phyloP scores from a whole-genome alignment of 2,113 vertebrate genomes.

The Gopherus evgoodei region DNA sequence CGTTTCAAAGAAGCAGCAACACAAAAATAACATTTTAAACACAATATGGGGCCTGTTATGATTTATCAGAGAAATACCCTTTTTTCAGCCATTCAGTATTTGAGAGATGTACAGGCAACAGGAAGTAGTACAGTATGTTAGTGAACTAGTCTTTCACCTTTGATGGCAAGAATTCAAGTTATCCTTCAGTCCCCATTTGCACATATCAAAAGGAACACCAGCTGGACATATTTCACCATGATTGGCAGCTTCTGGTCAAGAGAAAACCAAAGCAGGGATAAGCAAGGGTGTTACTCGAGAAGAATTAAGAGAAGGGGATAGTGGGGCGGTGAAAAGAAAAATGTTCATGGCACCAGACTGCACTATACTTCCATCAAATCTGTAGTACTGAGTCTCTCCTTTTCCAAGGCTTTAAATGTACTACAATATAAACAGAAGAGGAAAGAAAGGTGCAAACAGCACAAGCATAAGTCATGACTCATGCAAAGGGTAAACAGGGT shows the following conservation, averaged over 20 bases:
- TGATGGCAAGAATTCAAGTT: slow-evolving; percentile 11
- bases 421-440: not conserved
- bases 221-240: not conserved
- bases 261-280: not conserved
- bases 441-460: not conserved
- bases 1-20: not conserved
- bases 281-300: not conserved
- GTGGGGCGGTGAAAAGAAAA: not conserved
- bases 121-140: not conserved
- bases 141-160: not conserved
- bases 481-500: not conserved
- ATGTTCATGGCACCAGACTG: slow-evolving; percentile 1
- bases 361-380: not conserved
- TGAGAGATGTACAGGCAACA: not conserved
- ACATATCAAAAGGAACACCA: not conserved
- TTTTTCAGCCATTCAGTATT: not conserved
- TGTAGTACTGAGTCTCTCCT: not conserved
- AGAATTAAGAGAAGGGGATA: not conserved
- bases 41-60: not conserved
- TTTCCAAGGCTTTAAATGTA: not conserved
- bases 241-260: not conserved
- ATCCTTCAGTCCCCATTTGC: slow-evolving; percentile 5
- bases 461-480: accelerated
- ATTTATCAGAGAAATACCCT: not conserved
- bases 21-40: not conserved